These are phyloP conservation scores for Thera britannica DNA, from an alignment of 2,888 invertebrate species.

Conservation along the genomic window DNA sequence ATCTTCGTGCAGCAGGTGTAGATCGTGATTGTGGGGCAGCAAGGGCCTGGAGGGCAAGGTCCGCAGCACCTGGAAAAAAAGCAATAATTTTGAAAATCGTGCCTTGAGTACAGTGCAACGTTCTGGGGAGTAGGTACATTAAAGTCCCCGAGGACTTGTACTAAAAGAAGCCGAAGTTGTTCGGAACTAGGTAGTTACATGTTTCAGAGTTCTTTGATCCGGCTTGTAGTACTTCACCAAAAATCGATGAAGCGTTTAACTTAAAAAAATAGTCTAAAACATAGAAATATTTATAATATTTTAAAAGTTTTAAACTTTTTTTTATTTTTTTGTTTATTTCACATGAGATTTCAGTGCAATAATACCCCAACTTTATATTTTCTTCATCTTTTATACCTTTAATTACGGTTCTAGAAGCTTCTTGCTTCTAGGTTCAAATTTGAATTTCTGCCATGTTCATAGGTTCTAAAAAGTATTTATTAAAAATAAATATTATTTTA, in stretches of 20 bases:
- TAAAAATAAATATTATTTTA: background rate
- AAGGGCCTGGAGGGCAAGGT: slow-evolving; percentile 39
- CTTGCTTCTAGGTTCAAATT: slow-evolving; percentile 3
- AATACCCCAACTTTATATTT: background rate
- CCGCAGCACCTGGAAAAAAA: slow-evolving; percentile 18
- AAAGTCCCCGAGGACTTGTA: too few relatives aligned
- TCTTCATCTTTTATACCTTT: slow-evolving; percentile 6
- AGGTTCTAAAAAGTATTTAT: background rate
- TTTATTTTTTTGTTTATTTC: slow-evolving; percentile 10
- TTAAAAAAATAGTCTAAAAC: slow-evolving; percentile 20
- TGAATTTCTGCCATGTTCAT: background rate
- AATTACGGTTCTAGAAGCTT: background rate
- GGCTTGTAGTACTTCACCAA: slow-evolving; percentile 15
- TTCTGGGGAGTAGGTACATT: too few relatives aligned
- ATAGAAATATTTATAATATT: slow-evolving; percentile 13
- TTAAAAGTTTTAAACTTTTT: slow-evolving; percentile 16
- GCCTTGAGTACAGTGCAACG: too few relatives aligned
- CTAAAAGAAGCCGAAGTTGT: too few relatives aligned
- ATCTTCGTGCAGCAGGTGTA: slow-evolving; percentile 70
- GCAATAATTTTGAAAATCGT: background rate
- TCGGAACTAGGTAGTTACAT: slow-evolving; percentile 1
- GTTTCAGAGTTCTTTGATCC: slow-evolving; percentile 10
- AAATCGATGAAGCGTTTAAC: slow-evolving; percentile 18
- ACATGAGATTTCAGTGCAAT: slow-evolving; percentile 3
- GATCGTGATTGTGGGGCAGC: slow-evolving; percentile 63